These are phyloP conservation scores for Pseudopleuronectes americanus DNA, from an alignment of 2,797 vertebrate species.

Conservation along the genomic window DNA sequence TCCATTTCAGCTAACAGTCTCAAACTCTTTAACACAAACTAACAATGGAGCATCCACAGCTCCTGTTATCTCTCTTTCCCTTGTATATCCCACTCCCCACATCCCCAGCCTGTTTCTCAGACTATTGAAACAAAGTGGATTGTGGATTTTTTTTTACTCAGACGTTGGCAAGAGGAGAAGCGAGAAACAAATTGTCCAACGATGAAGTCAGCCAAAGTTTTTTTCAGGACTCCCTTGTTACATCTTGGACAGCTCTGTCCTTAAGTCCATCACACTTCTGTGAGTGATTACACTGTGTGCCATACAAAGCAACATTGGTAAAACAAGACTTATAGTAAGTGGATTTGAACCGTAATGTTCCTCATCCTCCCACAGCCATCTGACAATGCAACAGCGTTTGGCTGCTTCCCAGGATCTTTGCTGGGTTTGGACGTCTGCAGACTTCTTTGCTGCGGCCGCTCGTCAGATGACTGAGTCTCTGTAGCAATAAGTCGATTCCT, in stretches of 20 bases:
- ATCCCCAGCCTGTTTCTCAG: too few relatives aligned
- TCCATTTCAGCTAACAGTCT: too few relatives aligned
- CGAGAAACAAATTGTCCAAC: not conserved
- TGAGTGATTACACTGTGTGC: not conserved
- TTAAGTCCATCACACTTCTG: not conserved
- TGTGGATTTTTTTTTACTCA: not conserved
- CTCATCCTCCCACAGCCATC: slow-evolving; percentile 1
- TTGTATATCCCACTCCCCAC: too few relatives aligned
- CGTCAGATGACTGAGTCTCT: not conserved
- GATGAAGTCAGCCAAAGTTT: not conserved
- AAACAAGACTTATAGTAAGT: not conserved
- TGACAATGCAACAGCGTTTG: not conserved
- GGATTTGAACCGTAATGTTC: not conserved
- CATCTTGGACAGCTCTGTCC: not conserved
- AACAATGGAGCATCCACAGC: too few relatives aligned
- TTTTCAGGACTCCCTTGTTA: not conserved
- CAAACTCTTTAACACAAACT: too few relatives aligned
- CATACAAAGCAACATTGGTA: not conserved
- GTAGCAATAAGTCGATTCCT: not conserved
- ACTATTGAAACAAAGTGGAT: too few relatives aligned
- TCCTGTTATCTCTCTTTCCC: too few relatives aligned
- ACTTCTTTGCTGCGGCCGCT: not conserved
- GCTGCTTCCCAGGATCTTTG: not conserved
- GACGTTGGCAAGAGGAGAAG: not conserved
- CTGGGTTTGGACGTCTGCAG: not conserved